phyloP scores from a whole-genome alignment of 2,113 vertebrate genomes.

The Bubo scandiacus region DNA sequence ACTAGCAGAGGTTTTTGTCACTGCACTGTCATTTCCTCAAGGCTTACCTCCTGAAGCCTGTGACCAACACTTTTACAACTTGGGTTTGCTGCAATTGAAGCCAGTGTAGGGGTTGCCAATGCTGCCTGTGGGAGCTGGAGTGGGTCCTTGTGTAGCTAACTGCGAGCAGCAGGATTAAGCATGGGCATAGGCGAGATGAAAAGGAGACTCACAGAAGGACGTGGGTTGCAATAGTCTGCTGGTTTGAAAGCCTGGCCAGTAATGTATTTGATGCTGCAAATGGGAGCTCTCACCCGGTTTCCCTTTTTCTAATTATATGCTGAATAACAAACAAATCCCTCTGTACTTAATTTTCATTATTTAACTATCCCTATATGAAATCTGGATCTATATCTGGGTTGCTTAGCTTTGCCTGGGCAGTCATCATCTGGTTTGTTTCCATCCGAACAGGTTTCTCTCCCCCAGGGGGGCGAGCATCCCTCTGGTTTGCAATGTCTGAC shows the following conservation, averaged over 20 bases:
- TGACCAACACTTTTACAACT: neutral
- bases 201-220: neutral
- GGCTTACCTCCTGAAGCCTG: neutral
- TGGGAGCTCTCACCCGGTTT: neutral
- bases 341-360: neutral
- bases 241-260: neutral
- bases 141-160: neutral
- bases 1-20: neutral
- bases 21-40: neutral
- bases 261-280: neutral
- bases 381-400: neutral
- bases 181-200: neutral
- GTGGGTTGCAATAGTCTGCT: neutral
- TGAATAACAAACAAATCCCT: neutral
- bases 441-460: neutral
- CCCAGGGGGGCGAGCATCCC: neutral
- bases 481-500: neutral
- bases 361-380: neutral
- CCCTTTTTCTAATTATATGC: neutral
- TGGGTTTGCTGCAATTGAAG: neutral
- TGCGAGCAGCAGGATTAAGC: rapidly evolving
- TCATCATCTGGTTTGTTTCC: neutral
- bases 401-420: neutral
- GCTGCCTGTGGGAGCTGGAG: neutral
- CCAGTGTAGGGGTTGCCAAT: rapidly evolving